Percentiles rank a stretch among this genome's conserved stretches.
phyloP scores from a whole-genome alignment of 1,140 invertebrate species.

The Magallana gigas region DNA sequence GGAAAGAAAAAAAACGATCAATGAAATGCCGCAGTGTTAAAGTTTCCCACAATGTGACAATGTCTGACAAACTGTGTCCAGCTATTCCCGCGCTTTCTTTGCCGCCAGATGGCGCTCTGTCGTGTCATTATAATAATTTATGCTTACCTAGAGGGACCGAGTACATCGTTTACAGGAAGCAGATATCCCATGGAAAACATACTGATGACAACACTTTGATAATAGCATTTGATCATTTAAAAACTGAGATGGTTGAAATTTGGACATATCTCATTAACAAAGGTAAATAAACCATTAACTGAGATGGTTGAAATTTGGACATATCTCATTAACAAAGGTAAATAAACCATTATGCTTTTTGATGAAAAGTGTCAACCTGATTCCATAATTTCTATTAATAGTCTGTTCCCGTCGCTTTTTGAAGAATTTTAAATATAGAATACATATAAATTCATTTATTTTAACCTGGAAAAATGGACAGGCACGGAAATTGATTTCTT shows the following conservation, averaged over 20 bases:
- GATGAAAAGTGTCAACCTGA: no score
- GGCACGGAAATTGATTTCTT: no score
- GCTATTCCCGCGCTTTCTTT: not conserved
- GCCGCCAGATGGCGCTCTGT: not conserved
- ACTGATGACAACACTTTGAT: not conserved
- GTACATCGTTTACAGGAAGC: not conserved
- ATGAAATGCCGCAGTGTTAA: not conserved
- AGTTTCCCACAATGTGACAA: not conserved
- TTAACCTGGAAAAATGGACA: no score
- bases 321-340: slow-evolving; percentile 14
- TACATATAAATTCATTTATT: no score
- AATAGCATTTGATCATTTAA: slow-evolving; percentile 32
- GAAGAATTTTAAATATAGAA: not conserved
- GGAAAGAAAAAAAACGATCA: not conserved
- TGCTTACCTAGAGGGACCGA: slow-evolving; percentile 17
- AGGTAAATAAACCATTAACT: not conserved
- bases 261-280: slow-evolving; percentile 21
- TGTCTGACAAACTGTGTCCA: not conserved
- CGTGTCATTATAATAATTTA: slow-evolving; percentile 11
- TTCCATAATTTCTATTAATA: no score
- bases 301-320: slow-evolving; percentile 18
- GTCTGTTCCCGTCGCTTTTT: no score
- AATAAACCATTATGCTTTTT: no score
- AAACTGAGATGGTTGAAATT: not conserved
- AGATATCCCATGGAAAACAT: no score